Evolutionary conservation across 2,888 invertebrate species (phyloP).

Genomic region (Lobophora halterata): DNA sequence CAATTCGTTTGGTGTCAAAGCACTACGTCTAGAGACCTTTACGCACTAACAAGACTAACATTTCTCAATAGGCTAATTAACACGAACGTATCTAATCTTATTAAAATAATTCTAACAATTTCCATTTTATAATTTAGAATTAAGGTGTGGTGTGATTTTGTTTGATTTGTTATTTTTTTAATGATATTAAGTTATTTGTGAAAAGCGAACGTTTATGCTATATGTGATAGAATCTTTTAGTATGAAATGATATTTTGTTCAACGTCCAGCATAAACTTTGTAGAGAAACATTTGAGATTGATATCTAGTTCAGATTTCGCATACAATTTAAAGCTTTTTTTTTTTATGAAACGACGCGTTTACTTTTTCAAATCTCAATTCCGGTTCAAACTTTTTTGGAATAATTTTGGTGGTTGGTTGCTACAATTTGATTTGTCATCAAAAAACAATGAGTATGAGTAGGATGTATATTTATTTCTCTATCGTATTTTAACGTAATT

Average conservation of each 20-base stretch:
- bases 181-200: conserved; percentile 25
- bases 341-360: no score
- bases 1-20: conserved; percentile 21
- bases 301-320: no score
- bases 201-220: conserved; percentile 25
- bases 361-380: no score
- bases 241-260: neutral
- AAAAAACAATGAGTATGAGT: no score
- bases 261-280: conserved; percentile 21
- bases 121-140: conserved; percentile 61
- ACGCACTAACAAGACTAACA: conserved; percentile 27
- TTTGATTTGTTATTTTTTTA: conserved; percentile 33
- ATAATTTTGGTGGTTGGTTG: no score
- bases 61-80: conserved; percentile 28
- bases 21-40: conserved; percentile 5
- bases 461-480: no score
- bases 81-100: conserved; percentile 43
- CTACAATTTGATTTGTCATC: no score
- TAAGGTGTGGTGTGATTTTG: conserved; percentile 77
- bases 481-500: no score
- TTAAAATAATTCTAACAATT: conserved; percentile 59
- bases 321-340: no score
- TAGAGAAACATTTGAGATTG: no score
- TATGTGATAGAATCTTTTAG: conserved; percentile 1
- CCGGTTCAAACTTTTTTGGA: no score